Evolutionary conservation across 2,113 vertebrate species (phyloP), one percentile per base, ranked within the genome.

Genomic region (Odocoileus virginianus): DNA sequence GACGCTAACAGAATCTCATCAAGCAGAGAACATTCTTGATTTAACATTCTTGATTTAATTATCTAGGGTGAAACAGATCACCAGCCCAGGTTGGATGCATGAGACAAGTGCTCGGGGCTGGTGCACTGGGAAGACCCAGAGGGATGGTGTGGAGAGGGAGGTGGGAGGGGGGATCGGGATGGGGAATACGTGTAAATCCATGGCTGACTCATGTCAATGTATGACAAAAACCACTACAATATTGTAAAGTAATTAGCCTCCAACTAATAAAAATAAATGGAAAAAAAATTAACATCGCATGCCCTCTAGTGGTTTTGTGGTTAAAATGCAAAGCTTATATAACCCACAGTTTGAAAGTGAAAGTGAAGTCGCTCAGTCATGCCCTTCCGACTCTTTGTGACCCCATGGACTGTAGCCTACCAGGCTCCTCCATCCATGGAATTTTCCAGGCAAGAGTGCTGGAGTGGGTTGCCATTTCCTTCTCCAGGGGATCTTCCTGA

Each of bases 241-340:
- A 50, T 50, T 50, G 47, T 50, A 50, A 50, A 50, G 47, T 50
- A 50, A 50, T 50, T 50, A 50, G 47, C 12, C 47, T 50, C 47
- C 47, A 50, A 50, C 47, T 50, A 50, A 50, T 50, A 50, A 50
- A 50, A 50, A 50, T 50, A 50, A 50, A 50, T 50, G 47, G 47
- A 13, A 13, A 50, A 47, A 50, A 50, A 50, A 50, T 97, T 97
- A 98, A 67, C 64, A 87, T 97, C 60, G 95, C 12, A 8, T 36
- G 76, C 96, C 97, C 97, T 90, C 97, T 98, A 97, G 97, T 97
- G 97, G 92, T 87, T 28, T 0, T 33, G 60, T 89, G 9, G 57
- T 96, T 92, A 90, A 93, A 96, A 78, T 45, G 78, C 79, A 93
- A 87, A 61, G 83, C 57, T 95, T 96, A 97, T 52, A 40, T 97